These are phyloP conservation scores for Apus apus DNA, from an alignment of 2,113 vertebrate species.

Conservation along the genomic window DNA sequence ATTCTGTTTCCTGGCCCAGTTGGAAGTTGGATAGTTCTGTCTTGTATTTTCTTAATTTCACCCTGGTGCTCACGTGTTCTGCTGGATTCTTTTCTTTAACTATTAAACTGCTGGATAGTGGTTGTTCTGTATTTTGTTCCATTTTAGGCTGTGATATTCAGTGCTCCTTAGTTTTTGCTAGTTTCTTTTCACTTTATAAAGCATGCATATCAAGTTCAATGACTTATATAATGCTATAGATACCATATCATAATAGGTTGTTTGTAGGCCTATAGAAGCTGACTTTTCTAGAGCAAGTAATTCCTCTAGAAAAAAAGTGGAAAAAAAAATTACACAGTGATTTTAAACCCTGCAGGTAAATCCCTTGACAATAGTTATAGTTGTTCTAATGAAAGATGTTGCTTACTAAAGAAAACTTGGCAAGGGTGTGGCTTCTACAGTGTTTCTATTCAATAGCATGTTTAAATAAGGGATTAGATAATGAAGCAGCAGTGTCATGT, in stretches of 20 bases:
- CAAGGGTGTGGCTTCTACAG: not conserved
- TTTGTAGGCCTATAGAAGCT: not conserved
- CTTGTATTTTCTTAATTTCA: not conserved
- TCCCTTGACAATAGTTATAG: not conserved
- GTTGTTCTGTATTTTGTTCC: not conserved
- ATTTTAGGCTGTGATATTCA: not conserved
- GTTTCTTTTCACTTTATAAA: not conserved
- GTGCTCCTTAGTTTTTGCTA: not conserved
- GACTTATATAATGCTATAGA: not conserved
- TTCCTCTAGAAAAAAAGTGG: not conserved
- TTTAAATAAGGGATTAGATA: conserved; percentile 26
- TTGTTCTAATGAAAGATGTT: not conserved
- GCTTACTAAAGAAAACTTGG: not conserved
- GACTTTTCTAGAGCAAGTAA: not conserved
- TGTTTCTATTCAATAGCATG: not conserved
- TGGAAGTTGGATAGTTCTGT: not conserved
- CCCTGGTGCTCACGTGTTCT: not conserved
- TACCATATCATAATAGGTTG: not conserved
- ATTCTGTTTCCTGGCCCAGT: not conserved
- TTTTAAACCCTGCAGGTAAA: not conserved
- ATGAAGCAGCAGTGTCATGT: not conserved
- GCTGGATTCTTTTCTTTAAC: not conserved
- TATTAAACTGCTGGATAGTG: not conserved
- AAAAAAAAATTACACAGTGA: not conserved
- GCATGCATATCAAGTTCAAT: not conserved